These are phyloP conservation scores for Erebia ligea DNA, from an alignment of 2,888 invertebrate species.

Conservation along the genomic window DNA sequence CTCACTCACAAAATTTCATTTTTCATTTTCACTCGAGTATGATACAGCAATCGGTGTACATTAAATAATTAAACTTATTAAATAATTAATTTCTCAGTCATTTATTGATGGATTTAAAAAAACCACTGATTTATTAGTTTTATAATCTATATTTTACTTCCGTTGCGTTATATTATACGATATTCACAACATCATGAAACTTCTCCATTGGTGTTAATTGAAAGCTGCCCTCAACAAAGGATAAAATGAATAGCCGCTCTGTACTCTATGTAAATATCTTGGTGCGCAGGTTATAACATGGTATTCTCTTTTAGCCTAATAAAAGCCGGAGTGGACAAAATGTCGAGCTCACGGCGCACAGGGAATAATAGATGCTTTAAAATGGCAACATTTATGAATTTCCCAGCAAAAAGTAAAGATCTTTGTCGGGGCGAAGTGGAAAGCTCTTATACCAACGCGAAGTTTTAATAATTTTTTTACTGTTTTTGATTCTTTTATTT, in stretches of 20 bases:
- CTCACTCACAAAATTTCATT: too few relatives aligned
- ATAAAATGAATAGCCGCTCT: neutral
- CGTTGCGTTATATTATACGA: too few relatives aligned
- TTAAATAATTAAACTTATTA: too few relatives aligned
- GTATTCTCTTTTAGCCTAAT: constrained; percentile 25
- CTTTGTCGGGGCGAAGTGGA: constrained; percentile 9
- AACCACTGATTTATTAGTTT: too few relatives aligned
- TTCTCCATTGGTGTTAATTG: too few relatives aligned
- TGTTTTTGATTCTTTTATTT: neutral
- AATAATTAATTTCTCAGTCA: too few relatives aligned
- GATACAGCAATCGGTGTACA: too few relatives aligned
- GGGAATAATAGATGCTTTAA: constrained; percentile 29
- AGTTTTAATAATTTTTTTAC: neutral
- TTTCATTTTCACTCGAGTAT: too few relatives aligned
- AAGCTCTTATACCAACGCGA: neutral
- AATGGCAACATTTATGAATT: constrained; percentile 27
- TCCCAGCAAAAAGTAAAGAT: constrained; percentile 14
- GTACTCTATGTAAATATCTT: neutral
- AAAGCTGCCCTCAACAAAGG: neutral
- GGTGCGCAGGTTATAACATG: neutral
- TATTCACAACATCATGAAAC: too few relatives aligned
- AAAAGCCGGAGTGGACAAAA: constrained; percentile 25
- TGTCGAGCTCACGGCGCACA: constrained; percentile 16
- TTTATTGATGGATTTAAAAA: too few relatives aligned
- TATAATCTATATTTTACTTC: too few relatives aligned